A percentile compares a stretch with the other conserved stretches of the same genome.
Conservation (phyloP, 23 tunicate genomes). For the Phallusia fumigata region DNA sequence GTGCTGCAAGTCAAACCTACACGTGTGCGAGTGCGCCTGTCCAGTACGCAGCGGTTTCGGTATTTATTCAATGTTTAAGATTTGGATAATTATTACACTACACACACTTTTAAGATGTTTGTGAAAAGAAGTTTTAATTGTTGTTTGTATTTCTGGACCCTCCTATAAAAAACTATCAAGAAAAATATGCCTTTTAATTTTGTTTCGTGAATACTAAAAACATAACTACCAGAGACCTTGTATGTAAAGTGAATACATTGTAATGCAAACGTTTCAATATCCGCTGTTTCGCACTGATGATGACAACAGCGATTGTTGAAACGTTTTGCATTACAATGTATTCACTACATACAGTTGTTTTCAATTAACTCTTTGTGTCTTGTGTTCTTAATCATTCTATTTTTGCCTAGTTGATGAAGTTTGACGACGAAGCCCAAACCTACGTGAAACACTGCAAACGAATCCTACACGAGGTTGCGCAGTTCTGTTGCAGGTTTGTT, state of each 20-base stretch:
- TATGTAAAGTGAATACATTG: too few species aligned
- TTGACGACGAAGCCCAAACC: slow-evolving; percentile 26
- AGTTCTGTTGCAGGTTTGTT: slow-evolving; percentile 61
- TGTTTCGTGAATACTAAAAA: too few species aligned
- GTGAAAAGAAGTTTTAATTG: not conserved
- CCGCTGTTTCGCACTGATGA: too few species aligned
- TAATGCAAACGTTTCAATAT: too few species aligned
- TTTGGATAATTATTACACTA: too few species aligned
- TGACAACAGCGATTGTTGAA: too few species aligned
- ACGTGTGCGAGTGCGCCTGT: slow-evolving; percentile 76
- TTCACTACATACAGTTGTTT: too few species aligned
- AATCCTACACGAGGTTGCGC: slow-evolving; percentile 64
- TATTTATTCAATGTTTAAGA: not conserved
- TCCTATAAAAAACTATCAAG: not conserved
- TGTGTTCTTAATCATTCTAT: too few species aligned
- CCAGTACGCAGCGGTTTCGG: slow-evolving; percentile 60
- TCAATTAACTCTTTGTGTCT: not conserved
- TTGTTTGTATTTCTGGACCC: not conserved
- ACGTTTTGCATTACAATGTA: too few species aligned
- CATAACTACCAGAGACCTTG: too few species aligned
- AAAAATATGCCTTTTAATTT: not conserved
- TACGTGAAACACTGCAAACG: slow-evolving; percentile 72
- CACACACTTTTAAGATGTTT: too few species aligned
- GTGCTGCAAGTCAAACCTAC: slow-evolving; percentile 75
- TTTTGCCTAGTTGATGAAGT: slow-evolving; percentile 40